phyloP scores from a whole-genome alignment of 2,113 vertebrate genomes.

The Chlorodrepanis virens region DNA sequence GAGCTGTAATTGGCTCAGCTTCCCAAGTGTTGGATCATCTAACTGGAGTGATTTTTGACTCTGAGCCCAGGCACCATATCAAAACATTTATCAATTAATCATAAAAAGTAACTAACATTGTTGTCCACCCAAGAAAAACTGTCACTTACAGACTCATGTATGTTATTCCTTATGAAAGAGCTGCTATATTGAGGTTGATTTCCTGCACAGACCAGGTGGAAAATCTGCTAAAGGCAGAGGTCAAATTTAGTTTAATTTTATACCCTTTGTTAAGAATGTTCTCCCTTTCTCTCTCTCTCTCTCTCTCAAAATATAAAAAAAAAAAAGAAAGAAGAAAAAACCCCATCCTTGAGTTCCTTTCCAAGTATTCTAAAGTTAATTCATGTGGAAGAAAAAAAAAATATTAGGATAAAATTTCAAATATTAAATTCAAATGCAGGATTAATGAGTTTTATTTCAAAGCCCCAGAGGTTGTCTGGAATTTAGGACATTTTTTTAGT shows the following conservation, averaged over 20 bases:
- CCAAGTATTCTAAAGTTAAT: conserved; percentile 71
- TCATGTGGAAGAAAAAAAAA: conserved; percentile 67
- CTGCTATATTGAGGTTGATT: conserved; percentile 47
- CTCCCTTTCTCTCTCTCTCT: background rate
- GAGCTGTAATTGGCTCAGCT: conserved; percentile 49
- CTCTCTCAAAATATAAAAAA: background rate
- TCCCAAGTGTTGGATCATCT: conserved; percentile 26
- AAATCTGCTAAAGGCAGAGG: conserved; percentile 65
- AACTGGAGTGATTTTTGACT: conserved; percentile 67
- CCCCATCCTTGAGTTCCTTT: conserved; percentile 20
- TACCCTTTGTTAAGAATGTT: conserved; percentile 66
- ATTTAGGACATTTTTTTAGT: conserved; percentile 66
- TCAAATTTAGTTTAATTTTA: conserved; percentile 70
- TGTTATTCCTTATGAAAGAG: conserved; percentile 16
- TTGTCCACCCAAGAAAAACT: conserved; percentile 49
- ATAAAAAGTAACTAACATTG: conserved; percentile 35
- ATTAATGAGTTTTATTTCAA: conserved; percentile 76
- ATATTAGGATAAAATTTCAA: conserved; percentile 75
- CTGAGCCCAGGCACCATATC: background rate
- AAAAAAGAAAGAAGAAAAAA: background rate
- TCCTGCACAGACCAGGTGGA: conserved; percentile 68
- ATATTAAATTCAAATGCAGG: conserved; percentile 76
- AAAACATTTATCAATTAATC: conserved; percentile 57
- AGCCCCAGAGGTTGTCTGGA: conserved; percentile 74
- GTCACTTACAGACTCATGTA: background rate